Percentiles rank a stretch among this genome's conserved stretches.
Evolutionary conservation across 2,888 invertebrate species (phyloP).

Genomic region (Nephrotoma guestfalica): DNA sequence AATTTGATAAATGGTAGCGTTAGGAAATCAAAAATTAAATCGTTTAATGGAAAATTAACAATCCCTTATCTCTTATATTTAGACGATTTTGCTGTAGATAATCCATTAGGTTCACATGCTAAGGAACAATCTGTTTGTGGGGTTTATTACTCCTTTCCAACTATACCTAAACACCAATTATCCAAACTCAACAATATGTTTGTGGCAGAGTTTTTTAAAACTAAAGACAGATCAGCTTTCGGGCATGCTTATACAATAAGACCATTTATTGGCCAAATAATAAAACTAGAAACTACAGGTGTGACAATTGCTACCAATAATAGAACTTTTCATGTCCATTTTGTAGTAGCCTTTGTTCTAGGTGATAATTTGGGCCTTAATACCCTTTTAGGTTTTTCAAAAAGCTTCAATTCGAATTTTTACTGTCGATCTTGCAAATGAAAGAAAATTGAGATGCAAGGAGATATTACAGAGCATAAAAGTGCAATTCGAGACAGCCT

Average conservation of each 20-base stretch:
- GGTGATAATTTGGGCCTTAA: constrained; percentile 8
- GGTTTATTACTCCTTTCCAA: no score
- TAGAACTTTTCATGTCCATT: no score
- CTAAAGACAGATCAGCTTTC: no score
- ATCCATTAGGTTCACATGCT: not conserved
- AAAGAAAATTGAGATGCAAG: not conserved
- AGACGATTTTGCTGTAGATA: no score
- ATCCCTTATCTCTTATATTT: no score
- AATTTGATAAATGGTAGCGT: no score
- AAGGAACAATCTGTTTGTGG: not conserved
- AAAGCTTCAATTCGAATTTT: not conserved
- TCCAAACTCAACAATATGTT: no score
- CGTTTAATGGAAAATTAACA: no score
- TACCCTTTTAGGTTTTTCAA: not conserved
- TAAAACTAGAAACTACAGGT: not conserved
- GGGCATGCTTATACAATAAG: no score
- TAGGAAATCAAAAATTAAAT: no score
- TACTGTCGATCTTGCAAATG: not conserved
- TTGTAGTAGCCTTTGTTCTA: not conserved
- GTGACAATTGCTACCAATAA: not conserved
- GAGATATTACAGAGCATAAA: not conserved
- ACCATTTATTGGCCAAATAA: not conserved
- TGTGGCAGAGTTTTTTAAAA: no score
- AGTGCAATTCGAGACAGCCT: not conserved
- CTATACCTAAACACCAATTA: no score